These are phyloP conservation scores for Meandrina meandrites DNA, from an alignment of 92 coral and sea anemone genomes.

Conservation along the genomic window DNA sequence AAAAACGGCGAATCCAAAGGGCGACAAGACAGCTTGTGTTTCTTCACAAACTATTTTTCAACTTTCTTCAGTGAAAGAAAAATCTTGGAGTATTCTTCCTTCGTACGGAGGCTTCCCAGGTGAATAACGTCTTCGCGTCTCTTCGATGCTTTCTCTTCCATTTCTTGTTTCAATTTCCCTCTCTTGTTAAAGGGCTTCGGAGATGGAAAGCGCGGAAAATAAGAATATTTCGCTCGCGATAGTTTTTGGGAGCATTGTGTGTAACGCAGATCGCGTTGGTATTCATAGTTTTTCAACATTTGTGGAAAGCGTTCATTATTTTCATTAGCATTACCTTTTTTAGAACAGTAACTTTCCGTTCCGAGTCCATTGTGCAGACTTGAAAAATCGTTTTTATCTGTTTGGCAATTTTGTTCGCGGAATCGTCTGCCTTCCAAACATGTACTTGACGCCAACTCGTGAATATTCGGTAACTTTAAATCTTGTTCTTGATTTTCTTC, in stretches of 20 bases:
- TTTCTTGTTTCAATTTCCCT: conserved; percentile 7
- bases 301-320: neutral
- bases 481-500: neutral
- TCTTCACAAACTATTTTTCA: conserved; percentile 18
- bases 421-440: neutral
- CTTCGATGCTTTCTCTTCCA: conserved; percentile 1
- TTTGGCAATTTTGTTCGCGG: neutral
- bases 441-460: too few relatives aligned
- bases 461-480: neutral
- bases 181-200: conserved; percentile 1
- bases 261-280: neutral
- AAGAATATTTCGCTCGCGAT: neutral
- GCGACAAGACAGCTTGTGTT: conserved; percentile 24
- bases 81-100: conserved; percentile 2
- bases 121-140: neutral
- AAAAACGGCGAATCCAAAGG: conserved; percentile 24
- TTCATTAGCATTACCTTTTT: neutral
- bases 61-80: conserved; percentile 12
- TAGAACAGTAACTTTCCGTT: neutral
- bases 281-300: neutral
- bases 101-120: conserved; percentile 9
- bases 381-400: too few relatives aligned
- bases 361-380: neutral
- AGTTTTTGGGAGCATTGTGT: conserved; percentile 5
- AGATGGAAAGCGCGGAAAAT: conserved; percentile 15